phyloP scores from a whole-genome alignment of 2,797 vertebrate genomes.

The Phoeniculus purpureus region DNA sequence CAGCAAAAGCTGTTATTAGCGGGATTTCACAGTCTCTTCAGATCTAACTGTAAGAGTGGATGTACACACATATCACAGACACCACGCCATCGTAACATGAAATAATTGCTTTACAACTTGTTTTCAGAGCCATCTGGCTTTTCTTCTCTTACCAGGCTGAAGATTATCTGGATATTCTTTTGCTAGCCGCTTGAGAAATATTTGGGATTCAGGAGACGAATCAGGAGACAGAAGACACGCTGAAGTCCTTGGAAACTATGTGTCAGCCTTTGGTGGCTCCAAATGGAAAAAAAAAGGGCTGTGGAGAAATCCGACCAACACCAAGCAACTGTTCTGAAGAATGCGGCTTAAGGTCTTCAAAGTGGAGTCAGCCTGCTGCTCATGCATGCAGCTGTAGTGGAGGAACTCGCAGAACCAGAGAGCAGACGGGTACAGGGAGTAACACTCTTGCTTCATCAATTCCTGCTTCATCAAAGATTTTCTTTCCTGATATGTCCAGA shows the following conservation, averaged over 20 bases:
- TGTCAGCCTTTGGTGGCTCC: conserved; percentile 64
- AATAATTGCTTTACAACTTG: not conserved
- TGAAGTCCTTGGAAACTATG: conserved; percentile 80
- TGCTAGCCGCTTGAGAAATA: conserved; percentile 70
- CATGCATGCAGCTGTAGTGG: conserved; percentile 74
- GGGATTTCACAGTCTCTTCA: conserved; percentile 9
- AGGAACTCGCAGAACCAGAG: conserved; percentile 54
- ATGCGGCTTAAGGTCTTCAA: conserved; percentile 79
- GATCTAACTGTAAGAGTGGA: conserved; percentile 6
- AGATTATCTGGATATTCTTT: conserved; percentile 54
- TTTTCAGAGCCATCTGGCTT: conserved; percentile 46
- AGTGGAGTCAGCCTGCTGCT: conserved; percentile 68
- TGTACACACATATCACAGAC: conserved; percentile 1
- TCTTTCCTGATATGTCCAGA: not conserved
- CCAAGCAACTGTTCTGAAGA: conserved; percentile 81
- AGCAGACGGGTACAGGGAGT: conserved; percentile 36
- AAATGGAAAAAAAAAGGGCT: conserved; percentile 78
- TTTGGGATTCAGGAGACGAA: conserved; percentile 77
- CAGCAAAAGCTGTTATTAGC: conserved; percentile 42
- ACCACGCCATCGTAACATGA: conserved; percentile 1
- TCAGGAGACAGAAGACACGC: conserved; percentile 71
- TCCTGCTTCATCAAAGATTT: conserved; percentile 4
- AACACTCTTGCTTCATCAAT: not conserved
- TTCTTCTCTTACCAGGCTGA: not conserved
- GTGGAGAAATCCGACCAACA: conserved; percentile 77